These are phyloP conservation scores for Anomalospiza imberbis DNA, from an alignment of 2,797 vertebrate genomes.

Conservation along the genomic window DNA sequence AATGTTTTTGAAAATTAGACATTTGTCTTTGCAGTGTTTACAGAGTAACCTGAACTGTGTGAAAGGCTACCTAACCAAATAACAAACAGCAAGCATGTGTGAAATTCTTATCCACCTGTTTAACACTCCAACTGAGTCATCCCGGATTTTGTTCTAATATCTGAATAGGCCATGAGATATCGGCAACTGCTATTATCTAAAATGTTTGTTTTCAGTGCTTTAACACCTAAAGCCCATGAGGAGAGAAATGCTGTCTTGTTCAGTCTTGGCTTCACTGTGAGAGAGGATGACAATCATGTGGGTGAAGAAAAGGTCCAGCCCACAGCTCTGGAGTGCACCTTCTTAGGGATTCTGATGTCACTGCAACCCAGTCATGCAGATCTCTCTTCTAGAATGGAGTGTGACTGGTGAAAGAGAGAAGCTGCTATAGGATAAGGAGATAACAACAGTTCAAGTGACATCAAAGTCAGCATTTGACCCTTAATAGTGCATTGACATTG, in stretches of 20 bases:
- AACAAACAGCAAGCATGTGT: neutral
- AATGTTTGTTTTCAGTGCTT: neutral
- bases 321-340: neutral
- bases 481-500: neutral
- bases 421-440: neutral
- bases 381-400: neutral
- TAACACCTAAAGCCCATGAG: neutral
- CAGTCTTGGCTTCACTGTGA: neutral
- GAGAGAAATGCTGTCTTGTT: neutral
- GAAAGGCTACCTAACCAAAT: neutral
- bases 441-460: neutral
- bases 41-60: neutral
- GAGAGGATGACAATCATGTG: neutral
- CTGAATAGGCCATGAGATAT: neutral
- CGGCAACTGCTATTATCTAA: neutral
- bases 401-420: neutral
- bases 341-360: neutral
- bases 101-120: neutral
- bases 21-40: neutral
- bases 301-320: neutral
- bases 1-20: neutral
- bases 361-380: fast-evolving
- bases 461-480: neutral
- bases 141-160: neutral
- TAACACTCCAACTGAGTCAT: neutral